Percentiles rank a stretch among this genome's conserved stretches.
Evolutionary conservation across 37 sponge, comb jelly and placozoan species (phyloP).

Genomic region (Axinella damicornis): DNA sequence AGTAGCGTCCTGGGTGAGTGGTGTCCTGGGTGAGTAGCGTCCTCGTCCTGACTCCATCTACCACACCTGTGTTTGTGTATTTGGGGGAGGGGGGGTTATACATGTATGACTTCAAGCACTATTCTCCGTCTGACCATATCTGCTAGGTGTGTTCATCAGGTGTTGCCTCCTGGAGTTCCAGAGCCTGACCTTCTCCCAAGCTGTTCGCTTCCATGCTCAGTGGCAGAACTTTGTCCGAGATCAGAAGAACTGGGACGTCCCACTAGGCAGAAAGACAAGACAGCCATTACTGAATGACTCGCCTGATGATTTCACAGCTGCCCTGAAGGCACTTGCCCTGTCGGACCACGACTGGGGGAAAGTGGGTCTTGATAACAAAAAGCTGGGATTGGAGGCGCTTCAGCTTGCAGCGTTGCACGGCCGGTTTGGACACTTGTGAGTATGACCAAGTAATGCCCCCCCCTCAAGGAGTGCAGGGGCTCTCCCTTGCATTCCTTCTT

Average conservation of each 20-base stretch:
- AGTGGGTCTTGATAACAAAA: background rate
- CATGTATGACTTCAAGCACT: too few relatives aligned
- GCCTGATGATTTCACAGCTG: background rate
- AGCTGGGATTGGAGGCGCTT: slow-evolving; percentile 26
- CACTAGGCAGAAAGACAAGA: too few relatives aligned
- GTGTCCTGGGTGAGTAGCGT: too few relatives aligned
- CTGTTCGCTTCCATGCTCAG: slow-evolving; percentile 11
- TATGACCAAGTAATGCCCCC: background rate
- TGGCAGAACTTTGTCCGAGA: background rate
- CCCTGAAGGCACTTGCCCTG: background rate
- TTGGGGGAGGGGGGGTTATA: too few relatives aligned
- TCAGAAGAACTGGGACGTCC: too few relatives aligned
- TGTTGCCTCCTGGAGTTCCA: slow-evolving; percentile 43
- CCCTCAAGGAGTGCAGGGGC: too few relatives aligned
- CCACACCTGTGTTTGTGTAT: too few relatives aligned
- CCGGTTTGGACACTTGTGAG: slow-evolving; percentile 49
- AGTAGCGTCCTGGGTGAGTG: too few relatives aligned
- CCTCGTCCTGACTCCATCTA: too few relatives aligned
- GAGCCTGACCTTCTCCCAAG: slow-evolving; percentile 47
- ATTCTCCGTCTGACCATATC: background rate
- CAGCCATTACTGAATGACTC: too few relatives aligned
- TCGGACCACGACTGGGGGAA: background rate
- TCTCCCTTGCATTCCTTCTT: too few relatives aligned
- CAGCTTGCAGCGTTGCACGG: slow-evolving; percentile 39
- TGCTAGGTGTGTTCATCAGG: slow-evolving; percentile 33